A percentile compares a stretch with the other conserved stretches of the same genome.
Evolutionary conservation across 2,888 invertebrate genomes (phyloP).

Genomic region (Chesias legatella): DNA sequence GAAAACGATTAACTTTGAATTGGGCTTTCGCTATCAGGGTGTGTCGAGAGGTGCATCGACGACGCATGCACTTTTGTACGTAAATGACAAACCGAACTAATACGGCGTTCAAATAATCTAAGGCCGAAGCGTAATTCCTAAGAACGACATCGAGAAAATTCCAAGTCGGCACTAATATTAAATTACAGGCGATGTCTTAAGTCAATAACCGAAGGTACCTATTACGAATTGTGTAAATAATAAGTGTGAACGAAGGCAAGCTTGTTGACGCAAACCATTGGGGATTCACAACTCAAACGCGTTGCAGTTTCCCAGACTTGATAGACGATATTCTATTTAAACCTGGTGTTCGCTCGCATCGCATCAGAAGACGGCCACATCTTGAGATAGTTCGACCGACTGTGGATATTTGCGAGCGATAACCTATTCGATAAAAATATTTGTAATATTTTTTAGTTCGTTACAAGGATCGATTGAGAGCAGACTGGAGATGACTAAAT

Average conservation of each 20-base stretch:
- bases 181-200: neutral
- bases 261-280: slow-evolving; percentile 18
- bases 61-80: too few species aligned
- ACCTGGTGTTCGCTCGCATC: neutral
- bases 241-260: slow-evolving; percentile 5
- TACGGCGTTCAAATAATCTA: too few species aligned
- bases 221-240: neutral
- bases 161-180: too few species aligned
- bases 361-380: slow-evolving; percentile 7
- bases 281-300: slow-evolving; percentile 23
- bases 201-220: neutral
- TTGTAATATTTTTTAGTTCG: slow-evolving; percentile 1
- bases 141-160: too few species aligned
- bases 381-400: slow-evolving; percentile 3
- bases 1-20: too few species aligned
- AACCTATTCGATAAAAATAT: slow-evolving; percentile 7
- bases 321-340: slow-evolving; percentile 6
- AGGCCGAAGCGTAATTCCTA: too few species aligned
- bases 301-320: slow-evolving; percentile 11
- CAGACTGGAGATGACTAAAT: slow-evolving; percentile 19
- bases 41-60: too few species aligned
- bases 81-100: too few species aligned
- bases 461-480: slow-evolving; percentile 1
- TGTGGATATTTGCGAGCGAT: slow-evolving; percentile 1
- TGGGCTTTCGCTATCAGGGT: too few species aligned